Evolutionary conservation across 2,888 invertebrate genomes (phyloP), one percentile per base, ranked within the genome.

Genomic region (Tanaodytes sp.): DNA sequence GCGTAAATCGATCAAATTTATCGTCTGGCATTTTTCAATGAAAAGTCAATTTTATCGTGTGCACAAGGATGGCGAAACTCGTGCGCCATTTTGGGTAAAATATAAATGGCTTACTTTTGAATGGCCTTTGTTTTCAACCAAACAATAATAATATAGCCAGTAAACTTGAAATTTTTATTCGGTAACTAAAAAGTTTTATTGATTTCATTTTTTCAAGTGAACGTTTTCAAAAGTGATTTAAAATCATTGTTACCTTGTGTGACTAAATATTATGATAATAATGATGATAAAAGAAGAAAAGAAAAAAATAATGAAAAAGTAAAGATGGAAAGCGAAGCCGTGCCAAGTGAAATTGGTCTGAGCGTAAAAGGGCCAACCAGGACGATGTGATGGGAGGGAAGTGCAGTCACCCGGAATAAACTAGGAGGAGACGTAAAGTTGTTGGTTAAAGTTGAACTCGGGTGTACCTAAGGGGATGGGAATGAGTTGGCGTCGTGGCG

Each of bases 401-500:
- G 80, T 81, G 82, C 82, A 82, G 82, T 82, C 82, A 82, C 80
- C 73, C 82, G 81, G 83, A 84, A 84, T 84, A 84, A 84, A 84
- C 83, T 83, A 84, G 83, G 79, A 82, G 82, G 79, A 82, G 82
- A 82, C 78, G 79, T 75, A 81, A 84, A 84, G 82, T 84, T 83
- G 82, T 83, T 79, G 83, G 80, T 82, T 79, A 80, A 82, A 84
- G 84, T 84, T 83, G 79, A 78, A 77, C 72, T 75, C 68, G 51
- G 70, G 45, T 52, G 48, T 39, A 64, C 59, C 67, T 64, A 55
- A 43, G 77, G 82, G 81, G 78, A 75, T 79, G 78, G 77, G 80
- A 82, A 83, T 80, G 83, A 83, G 84, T 82, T 83, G 82, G 80
- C 81, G 81, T 82, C 79, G 80, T 75, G 77, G 76, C 78, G 79